A percentile compares a stretch with the other conserved stretches of the same genome.
Conservation (phyloP, 2,888 invertebrate genomes). For the Labia minor region DNA sequence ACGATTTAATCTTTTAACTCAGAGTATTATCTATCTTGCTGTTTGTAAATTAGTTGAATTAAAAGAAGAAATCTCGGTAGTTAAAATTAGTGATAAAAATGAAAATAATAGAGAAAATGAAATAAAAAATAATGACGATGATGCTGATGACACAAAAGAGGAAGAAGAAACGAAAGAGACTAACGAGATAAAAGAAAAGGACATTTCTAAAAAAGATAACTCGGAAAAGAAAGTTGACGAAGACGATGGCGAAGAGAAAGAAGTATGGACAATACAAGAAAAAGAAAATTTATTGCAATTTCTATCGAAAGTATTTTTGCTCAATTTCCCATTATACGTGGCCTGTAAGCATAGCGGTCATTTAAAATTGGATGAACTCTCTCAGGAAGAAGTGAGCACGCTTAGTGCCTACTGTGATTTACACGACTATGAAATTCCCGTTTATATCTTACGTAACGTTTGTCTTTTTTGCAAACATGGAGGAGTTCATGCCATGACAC, state of each 20-base stretch:
- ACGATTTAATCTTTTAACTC: conserved; percentile 76
- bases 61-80: conserved; percentile 39
- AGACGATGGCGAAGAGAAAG: conserved; percentile 23
- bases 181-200: conserved; percentile 22
- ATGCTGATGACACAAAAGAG: conserved; percentile 22
- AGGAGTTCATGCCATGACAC: conserved; percentile 76
- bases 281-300: conserved; percentile 80
- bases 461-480: conserved; percentile 71
- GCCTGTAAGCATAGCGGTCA: conserved; percentile 62
- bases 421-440: conserved; percentile 86
- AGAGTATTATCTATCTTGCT: conserved; percentile 72
- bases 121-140: conserved; percentile 25
- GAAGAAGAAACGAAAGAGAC: conserved; percentile 20
- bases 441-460: conserved; percentile 82
- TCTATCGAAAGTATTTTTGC: conserved; percentile 59
- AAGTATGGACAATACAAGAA: conserved; percentile 65
- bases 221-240: conserved; percentile 20
- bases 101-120: conserved; percentile 19
- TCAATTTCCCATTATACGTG: conserved; percentile 50
- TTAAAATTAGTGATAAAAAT: conserved; percentile 13
- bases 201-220: conserved; percentile 23
- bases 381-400: conserved; percentile 71
- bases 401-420: conserved; percentile 77
- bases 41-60: conserved; percentile 72
- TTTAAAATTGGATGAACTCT: conserved; percentile 68